A percentile compares a stretch with the other conserved stretches of the same genome.
Evolutionary conservation across 2,113 vertebrate genomes (phyloP).

Genomic region (Pseudopipra pipra): DNA sequence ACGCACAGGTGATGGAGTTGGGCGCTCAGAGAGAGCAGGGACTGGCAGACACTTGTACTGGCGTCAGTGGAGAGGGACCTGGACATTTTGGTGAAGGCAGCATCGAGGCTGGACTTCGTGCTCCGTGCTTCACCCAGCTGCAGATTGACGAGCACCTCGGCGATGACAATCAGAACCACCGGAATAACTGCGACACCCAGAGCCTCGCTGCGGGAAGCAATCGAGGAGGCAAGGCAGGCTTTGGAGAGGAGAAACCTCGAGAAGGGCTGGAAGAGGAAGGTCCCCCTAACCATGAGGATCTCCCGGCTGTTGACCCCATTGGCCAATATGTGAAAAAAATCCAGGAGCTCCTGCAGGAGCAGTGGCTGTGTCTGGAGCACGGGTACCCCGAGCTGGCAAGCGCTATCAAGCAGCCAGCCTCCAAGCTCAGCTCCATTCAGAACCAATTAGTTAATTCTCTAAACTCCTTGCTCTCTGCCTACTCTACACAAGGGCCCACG

Average conservation of each 20-base stretch:
- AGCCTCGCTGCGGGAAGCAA: neutral
- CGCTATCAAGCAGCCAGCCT: constrained; percentile 83
- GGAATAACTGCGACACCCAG: neutral
- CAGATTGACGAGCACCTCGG: constrained; percentile 47
- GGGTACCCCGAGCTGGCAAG: constrained; percentile 84
- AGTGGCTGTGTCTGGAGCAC: constrained; percentile 92
- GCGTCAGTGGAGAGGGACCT: neutral
- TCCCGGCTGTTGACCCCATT: constrained; percentile 79
- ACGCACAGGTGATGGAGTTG: fast-evolving
- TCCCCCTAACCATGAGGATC: neutral
- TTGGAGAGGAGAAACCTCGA: neutral
- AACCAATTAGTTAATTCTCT: constrained; percentile 94
- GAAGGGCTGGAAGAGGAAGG: constrained; percentile 20
- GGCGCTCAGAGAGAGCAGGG: neutral
- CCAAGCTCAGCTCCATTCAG: constrained; percentile 97
- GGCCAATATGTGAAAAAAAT: constrained; percentile 92
- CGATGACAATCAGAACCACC: neutral
- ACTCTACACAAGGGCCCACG: constrained; percentile 77
- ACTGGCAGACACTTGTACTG: neutral
- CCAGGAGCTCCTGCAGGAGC: constrained; percentile 93
- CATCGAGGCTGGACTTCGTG: neutral
- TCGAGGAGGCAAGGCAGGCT: neutral
- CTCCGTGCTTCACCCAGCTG: constrained; percentile 21
- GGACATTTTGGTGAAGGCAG: constrained; percentile 28
- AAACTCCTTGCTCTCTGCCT: constrained; percentile 91